Base-by-base conservation (phyloP, 2,888 invertebrate genomes). In the Ophioninae sp. region DNA sequence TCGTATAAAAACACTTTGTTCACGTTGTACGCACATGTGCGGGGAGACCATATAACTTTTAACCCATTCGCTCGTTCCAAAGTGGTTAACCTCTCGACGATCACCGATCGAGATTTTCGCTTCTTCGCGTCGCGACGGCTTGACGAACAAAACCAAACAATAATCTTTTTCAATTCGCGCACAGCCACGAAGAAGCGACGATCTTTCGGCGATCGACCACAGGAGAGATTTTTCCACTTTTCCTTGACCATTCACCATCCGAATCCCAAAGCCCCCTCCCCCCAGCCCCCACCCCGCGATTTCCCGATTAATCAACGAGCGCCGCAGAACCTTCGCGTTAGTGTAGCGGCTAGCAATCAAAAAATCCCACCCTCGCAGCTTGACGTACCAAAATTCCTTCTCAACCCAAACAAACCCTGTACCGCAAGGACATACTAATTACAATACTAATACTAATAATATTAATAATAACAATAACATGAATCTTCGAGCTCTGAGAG, bases 1-100 rank as follows among this genome's bases (percentile, higher is more conserved):
- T 91, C 89, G 89, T 89, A 50, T 10, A 7, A 89, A 90, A 91
- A 92, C 79, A 81, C 91, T 92, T 92, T 88, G 89, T 92, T 92
- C 89, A 91, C 91, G 90, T 92, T 91, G 91, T 91, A 92, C 91
- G 92, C 92, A 92, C 92, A 92, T 91, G 92, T 93, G 93, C 92
- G 93, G 93, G 93, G 93, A 93, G 93, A 93, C 93, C 93, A 93
- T 93, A 92, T 93, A 93, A 92, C 92, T 92, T 84, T 92, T 92
- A 92, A 91, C 91, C 92, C 92, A 91, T 89, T 91, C 91, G 91
- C 91, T 91, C 90, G 90, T 90, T 87, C 88, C 87, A 87, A 81
- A 89, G 68, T 68, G 44, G 23, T 1, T 30, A 59, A 23, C 23
- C 57, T 59, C 76, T 67, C 68, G 68, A n/a, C n/a, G 13, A 41